Percentiles rank a stretch among this genome's conserved stretches.
phyloP scores from a whole-genome alignment of 2,113 vertebrate genomes.

The Ginglymostoma cirratum region DNA sequence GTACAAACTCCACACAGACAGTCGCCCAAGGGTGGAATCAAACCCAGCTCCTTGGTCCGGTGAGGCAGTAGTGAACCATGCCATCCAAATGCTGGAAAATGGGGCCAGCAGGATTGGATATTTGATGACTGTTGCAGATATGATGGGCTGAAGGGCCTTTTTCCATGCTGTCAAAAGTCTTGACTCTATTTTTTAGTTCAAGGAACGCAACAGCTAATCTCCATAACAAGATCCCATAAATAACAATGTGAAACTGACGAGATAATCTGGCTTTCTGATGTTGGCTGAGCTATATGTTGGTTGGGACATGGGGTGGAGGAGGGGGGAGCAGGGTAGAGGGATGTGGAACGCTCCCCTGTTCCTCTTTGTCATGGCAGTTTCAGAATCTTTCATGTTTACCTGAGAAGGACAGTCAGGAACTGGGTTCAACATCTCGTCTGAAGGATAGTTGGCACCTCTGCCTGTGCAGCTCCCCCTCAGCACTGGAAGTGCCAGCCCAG shows the following conservation, averaged over 20 bases:
- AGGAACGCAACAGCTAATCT: background rate
- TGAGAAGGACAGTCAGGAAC: background rate
- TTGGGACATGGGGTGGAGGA: background rate
- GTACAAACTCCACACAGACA: too few species aligned
- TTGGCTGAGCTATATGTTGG: background rate
- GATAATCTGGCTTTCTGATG: background rate
- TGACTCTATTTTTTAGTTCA: background rate
- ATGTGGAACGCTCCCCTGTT: too few species aligned
- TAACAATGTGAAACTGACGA: background rate
- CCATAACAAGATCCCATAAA: background rate
- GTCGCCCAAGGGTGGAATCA: too few species aligned
- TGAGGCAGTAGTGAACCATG: too few species aligned
- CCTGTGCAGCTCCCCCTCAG: background rate
- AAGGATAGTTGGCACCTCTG: background rate
- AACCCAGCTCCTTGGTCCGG: too few species aligned
- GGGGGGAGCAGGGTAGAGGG: too few species aligned
- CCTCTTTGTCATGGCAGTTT: too few species aligned
- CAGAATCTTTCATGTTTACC: background rate
- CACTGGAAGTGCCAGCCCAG: background rate
- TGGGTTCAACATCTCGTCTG: background rate
- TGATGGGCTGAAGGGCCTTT: too few species aligned
- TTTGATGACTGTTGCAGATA: too few species aligned
- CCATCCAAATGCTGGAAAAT: too few species aligned
- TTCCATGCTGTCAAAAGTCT: too few species aligned
- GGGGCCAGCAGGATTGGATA: too few species aligned